A percentile compares a stretch with the other conserved stretches of the same genome.
Conservation (phyloP, 2,888 invertebrate genomes). For the Reticulitermes lucifugus region DNA sequence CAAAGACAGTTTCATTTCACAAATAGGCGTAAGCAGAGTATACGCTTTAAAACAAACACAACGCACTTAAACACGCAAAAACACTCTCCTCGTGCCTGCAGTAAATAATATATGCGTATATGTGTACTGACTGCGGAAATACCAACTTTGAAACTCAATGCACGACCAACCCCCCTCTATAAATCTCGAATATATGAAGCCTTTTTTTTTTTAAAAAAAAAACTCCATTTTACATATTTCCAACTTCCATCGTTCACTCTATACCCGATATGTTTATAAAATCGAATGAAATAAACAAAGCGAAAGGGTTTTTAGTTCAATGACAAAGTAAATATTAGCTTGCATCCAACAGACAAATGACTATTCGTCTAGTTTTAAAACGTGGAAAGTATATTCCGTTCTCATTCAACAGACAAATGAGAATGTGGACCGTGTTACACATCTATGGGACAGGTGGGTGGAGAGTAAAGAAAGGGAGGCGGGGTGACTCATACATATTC, state of each 20-base stretch:
- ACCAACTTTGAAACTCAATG: neutral
- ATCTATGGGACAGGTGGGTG: neutral
- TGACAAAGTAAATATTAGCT: constrained; percentile 5
- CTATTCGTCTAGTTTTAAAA: neutral
- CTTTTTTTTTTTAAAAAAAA: neutral
- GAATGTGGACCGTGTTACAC: neutral
- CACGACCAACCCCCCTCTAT: neutral
- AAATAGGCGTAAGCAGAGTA: neutral
- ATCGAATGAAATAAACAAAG: neutral
- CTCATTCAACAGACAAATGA: constrained; percentile 6
- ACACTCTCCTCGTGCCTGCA: neutral
- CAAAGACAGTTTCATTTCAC: neutral
- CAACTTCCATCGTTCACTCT: neutral
- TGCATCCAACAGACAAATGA: neutral
- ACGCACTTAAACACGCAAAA: neutral
- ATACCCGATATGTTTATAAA: neutral
- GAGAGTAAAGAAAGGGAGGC: constrained; percentile 4
- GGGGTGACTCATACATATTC: constrained; percentile 19
- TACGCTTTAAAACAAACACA: neutral
- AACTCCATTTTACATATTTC: neutral
- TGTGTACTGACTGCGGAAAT: neutral
- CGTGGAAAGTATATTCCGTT: neutral
- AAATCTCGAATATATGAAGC: neutral
- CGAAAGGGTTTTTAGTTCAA: constrained; percentile 3
- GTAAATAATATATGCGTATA: neutral